Conservation (phyloP, 2,888 invertebrate genomes). For the Eupithecia tripunctaria region DNA sequence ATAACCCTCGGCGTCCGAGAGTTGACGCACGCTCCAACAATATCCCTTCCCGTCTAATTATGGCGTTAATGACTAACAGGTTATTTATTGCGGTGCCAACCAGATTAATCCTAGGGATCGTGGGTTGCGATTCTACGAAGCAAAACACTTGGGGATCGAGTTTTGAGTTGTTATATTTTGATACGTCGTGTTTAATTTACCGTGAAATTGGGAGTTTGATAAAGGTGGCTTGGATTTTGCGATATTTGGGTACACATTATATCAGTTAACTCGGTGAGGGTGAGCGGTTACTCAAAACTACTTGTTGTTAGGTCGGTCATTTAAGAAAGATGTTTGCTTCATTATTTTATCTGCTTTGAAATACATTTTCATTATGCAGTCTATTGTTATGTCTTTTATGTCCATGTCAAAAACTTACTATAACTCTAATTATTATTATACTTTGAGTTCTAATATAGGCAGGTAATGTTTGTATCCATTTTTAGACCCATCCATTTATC, state of each 20-base stretch:
- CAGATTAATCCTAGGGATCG: constrained; percentile 33
- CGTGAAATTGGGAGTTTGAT: neutral
- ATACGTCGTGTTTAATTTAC: constrained; percentile 2
- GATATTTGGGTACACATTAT: neutral
- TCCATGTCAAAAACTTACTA: neutral
- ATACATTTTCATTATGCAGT: neutral
- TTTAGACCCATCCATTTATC: neutral
- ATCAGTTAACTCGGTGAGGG: neutral
- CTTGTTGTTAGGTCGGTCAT: neutral
- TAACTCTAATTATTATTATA: too few relatives aligned
- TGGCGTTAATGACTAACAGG: constrained; percentile 67
- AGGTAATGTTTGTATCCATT: too few relatives aligned
- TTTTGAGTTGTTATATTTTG: constrained; percentile 5
- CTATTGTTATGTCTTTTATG: neutral
- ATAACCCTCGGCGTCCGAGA: constrained; percentile 54
- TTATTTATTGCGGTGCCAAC: constrained; percentile 38
- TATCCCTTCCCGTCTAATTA: constrained; percentile 61
- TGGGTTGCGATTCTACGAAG: constrained; percentile 27
- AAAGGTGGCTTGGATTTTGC: neutral
- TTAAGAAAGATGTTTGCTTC: neutral
- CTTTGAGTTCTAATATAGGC: neutral
- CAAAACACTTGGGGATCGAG: constrained; percentile 16
- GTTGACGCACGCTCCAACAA: constrained; percentile 68
- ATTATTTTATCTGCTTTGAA: too few relatives aligned
- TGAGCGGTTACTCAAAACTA: neutral